phyloP scores from a whole-genome alignment of 2,888 invertebrate species.

The Drepana falcataria region DNA sequence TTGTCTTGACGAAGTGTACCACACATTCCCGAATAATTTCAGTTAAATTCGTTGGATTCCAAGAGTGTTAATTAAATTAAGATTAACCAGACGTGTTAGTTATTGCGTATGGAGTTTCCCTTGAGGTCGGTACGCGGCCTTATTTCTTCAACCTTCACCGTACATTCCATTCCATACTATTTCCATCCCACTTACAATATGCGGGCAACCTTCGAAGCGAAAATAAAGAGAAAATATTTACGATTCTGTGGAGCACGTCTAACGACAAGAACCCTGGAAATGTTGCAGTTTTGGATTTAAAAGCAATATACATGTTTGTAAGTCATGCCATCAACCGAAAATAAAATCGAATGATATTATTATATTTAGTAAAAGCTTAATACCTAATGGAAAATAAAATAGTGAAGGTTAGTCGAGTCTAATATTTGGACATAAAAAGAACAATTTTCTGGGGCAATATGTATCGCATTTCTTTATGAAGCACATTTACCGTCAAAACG shows the following conservation, averaged over 20 bases:
- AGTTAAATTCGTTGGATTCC: not conserved
- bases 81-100: not conserved
- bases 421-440: no score
- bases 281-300: not conserved
- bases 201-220: slow-evolving; percentile 15
- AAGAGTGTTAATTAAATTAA: not conserved
- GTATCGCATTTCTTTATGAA: no score
- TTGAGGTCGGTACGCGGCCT: slow-evolving; percentile 13
- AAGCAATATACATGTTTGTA: not conserved
- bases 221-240: slow-evolving; percentile 20
- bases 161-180: slow-evolving; percentile 23
- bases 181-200: slow-evolving; percentile 22
- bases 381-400: no score
- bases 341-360: no score
- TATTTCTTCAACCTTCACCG: slow-evolving; percentile 10
- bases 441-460: no score
- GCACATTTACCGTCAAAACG: no score
- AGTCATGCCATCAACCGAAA: no score
- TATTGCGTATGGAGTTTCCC: not conserved
- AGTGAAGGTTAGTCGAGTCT: no score
- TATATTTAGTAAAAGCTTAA: no score
- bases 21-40: not conserved
- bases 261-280: slow-evolving; percentile 11
- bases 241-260: slow-evolving; percentile 12
- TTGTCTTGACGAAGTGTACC: no score